A percentile compares a stretch with the other conserved stretches of the same genome.
These are phyloP conservation scores for Misgurnus mizolepis DNA, from an alignment of 2,113 vertebrate species.

Conservation along the genomic window DNA sequence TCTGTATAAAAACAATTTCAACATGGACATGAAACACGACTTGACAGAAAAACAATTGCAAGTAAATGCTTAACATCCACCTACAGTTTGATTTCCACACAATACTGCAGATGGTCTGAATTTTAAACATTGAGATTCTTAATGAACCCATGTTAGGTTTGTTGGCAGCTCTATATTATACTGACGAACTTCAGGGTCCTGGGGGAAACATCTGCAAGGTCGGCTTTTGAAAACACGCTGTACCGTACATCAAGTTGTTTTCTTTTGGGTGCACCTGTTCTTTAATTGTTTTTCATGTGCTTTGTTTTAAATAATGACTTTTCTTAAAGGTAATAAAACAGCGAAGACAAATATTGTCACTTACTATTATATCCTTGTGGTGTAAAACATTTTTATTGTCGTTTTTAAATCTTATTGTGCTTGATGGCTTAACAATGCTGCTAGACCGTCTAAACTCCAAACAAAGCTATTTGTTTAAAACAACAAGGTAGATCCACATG, in stretches of 20 bases:
- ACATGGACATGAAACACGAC: not conserved
- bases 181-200: constrained; percentile 36
- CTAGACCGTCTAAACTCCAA: constrained; percentile 4
- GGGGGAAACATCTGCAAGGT: constrained; percentile 46
- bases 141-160: constrained; percentile 4
- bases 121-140: constrained; percentile 35
- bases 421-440: not conserved
- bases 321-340: constrained; percentile 56
- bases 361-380: constrained; percentile 51
- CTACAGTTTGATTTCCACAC: constrained; percentile 1
- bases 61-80: not conserved
- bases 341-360: constrained; percentile 52
- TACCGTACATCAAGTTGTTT: constrained; percentile 31
- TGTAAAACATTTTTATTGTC: not conserved
- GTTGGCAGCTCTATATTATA: constrained; percentile 20
- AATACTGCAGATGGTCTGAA: constrained; percentile 8
- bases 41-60: constrained; percentile 11
- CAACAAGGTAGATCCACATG: not conserved
- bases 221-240: constrained; percentile 32
- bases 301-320: constrained; percentile 50
- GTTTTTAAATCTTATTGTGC: constrained; percentile 24
- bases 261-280: constrained; percentile 46
- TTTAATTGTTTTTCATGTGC: constrained; percentile 36
- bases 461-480: not conserved
- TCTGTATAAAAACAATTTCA: too few relatives aligned